A percentile compares a stretch with the other conserved stretches of the same genome.
These are phyloP conservation scores for Diabrotica virgifera DNA, from an alignment of 1,140 invertebrate species.

Conservation along the genomic window DNA sequence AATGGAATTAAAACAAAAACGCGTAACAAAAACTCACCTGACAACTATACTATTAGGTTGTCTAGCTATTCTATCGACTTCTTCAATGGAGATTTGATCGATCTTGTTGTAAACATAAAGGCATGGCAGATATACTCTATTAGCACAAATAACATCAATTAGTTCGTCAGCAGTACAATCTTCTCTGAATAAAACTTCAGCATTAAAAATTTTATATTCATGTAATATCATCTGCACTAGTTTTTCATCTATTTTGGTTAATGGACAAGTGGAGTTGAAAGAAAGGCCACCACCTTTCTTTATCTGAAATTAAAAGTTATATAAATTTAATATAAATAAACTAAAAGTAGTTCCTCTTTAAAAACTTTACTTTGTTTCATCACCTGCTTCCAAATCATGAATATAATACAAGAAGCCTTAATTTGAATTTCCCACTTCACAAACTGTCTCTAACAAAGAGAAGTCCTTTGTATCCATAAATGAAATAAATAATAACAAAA, in stretches of 20 bases:
- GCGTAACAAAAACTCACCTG: conserved; percentile 58
- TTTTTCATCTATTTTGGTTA: conserved; percentile 96
- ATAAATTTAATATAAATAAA: too few relatives aligned
- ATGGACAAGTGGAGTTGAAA: conserved; percentile 94
- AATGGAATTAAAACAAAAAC: neutral
- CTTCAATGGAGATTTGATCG: conserved; percentile 99
- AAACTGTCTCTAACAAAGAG: too few relatives aligned
- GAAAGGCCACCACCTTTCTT: conserved; percentile 98
- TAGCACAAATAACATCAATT: conserved; percentile 98
- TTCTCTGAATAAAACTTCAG: conserved; percentile 94
- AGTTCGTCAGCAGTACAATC: conserved; percentile 95
- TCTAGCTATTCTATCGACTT: conserved; percentile 92
- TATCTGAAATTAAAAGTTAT: conserved; percentile 53
- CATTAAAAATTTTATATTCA: conserved; percentile 99
- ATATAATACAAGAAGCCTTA: too few relatives aligned
- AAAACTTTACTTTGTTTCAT: too few relatives aligned
- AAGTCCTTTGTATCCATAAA: too few relatives aligned
- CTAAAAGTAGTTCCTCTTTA: too few relatives aligned
- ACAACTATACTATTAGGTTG: conserved; percentile 91
- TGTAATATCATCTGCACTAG: conserved; percentile 97
- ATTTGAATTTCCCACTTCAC: too few relatives aligned
- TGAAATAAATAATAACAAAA: too few relatives aligned
- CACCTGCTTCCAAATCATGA: too few relatives aligned
- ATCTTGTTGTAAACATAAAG: conserved; percentile 99
- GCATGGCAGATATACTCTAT: conserved; percentile 96